Percentiles rank a stretch among this genome's conserved stretches.
Conservation (phyloP, 1,140 invertebrate genomes). For the Trinorchestia longiramus region DNA sequence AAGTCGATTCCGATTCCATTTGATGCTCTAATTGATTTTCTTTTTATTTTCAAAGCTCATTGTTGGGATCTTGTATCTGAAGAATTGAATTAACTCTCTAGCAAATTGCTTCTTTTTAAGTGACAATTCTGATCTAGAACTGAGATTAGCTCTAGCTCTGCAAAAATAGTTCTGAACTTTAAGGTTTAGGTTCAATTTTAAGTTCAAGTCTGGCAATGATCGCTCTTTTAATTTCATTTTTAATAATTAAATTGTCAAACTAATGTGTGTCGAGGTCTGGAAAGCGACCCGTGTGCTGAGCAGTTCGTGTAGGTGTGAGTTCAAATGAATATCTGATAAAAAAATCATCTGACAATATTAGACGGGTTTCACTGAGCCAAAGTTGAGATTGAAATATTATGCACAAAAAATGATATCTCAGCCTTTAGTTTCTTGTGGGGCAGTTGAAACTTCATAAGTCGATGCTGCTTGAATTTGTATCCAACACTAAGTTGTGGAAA, state of each 20-base stretch:
- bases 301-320: not conserved
- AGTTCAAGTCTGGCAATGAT: not conserved
- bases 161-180: not conserved
- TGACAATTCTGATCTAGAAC: not conserved
- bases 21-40: conserved; percentile 50
- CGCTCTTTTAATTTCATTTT: not conserved
- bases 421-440: too few relatives aligned
- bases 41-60: conserved; percentile 44
- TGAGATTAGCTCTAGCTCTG: not conserved
- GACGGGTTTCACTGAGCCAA: not conserved
- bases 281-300: not conserved
- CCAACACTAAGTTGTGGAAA: too few relatives aligned
- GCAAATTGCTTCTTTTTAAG: conserved; percentile 25
- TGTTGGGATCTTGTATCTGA: conserved; percentile 4
- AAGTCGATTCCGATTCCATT: conserved; percentile 43
- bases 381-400: not conserved
- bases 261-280: not conserved
- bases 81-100: conserved; percentile 44
- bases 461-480: too few relatives aligned
- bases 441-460: too few relatives aligned
- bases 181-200: not conserved
- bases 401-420: not conserved
- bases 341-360: not conserved
- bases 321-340: not conserved
- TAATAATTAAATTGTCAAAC: not conserved